Evolutionary conservation across 2,888 invertebrate genomes (phyloP).

Genomic region (Tetrapedia diversipes): DNA sequence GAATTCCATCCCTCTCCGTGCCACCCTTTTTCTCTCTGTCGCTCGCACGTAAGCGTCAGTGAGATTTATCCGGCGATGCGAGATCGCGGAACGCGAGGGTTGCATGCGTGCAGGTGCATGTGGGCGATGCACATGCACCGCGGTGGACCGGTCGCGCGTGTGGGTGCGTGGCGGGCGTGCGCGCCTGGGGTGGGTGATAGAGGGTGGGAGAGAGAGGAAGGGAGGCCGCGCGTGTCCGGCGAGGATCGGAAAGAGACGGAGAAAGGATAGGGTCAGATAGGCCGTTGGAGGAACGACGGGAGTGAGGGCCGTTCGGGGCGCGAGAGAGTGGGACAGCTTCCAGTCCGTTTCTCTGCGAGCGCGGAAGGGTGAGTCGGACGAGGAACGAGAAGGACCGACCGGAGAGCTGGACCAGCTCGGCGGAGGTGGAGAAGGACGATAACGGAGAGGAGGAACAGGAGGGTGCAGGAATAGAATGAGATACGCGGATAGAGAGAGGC

Average conservation of each 20-base stretch:
- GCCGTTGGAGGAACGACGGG: constrained; percentile 57
- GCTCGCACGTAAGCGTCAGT: constrained; percentile 75
- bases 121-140: constrained; percentile 60
- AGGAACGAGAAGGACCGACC: constrained; percentile 67
- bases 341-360: constrained; percentile 69
- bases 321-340: constrained; percentile 66
- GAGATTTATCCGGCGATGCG: constrained; percentile 81
- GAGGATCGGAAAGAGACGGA: constrained; percentile 50
- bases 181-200: background rate
- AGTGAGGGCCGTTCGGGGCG: constrained; percentile 47
- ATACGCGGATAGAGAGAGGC: constrained; percentile 69
- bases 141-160: constrained; percentile 48
- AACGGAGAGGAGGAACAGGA: constrained; percentile 63
- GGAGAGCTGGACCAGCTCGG: constrained; percentile 53
- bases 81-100: constrained; percentile 75
- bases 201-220: constrained; percentile 8
- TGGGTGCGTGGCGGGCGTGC: constrained; percentile 48
- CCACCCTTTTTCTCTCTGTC: constrained; percentile 44
- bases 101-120: constrained; percentile 67
- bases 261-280: constrained; percentile 66
- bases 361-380: constrained; percentile 66
- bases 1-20: constrained; percentile 12
- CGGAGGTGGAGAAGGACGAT: constrained; percentile 66
- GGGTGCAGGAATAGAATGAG: constrained; percentile 65
- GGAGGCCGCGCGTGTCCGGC: constrained; percentile 56